A percentile compares a stretch with the other conserved stretches of the same genome.
phyloP scores from a whole-genome alignment of 2,113 vertebrate species.

The Diphyllodes magnificus region DNA sequence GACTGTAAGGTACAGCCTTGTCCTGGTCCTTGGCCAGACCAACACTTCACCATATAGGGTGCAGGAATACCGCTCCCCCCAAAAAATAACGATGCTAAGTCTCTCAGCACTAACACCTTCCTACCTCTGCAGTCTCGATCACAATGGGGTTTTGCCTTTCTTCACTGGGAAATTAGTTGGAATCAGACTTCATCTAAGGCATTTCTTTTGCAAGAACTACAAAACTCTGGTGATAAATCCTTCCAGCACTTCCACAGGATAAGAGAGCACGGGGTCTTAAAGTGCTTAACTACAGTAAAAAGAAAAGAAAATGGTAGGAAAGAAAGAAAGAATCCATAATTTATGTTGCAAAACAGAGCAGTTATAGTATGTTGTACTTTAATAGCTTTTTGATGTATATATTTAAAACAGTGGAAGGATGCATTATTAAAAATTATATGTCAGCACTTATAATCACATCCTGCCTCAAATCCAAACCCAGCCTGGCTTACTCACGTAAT shows the following conservation, averaged over 20 bases:
- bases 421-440: neutral
- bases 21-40: neutral
- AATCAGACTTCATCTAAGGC: neutral
- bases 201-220: neutral
- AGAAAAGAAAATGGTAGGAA: neutral
- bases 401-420: constrained; percentile 31
- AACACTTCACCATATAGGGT: accelerated
- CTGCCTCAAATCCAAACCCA: constrained; percentile 1
- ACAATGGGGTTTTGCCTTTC: neutral
- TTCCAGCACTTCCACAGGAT: neutral
- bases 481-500: neutral
- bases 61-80: neutral
- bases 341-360: constrained; percentile 29
- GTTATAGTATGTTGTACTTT: neutral
- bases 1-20: neutral
- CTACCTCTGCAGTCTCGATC: neutral
- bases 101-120: neutral
- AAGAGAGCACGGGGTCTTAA: neutral
- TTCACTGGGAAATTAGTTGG: neutral
- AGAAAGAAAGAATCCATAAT: neutral
- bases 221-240: neutral
- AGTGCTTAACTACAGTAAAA: constrained; percentile 38
- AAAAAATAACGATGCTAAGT: neutral
- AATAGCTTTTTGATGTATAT: neutral
- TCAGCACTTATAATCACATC: neutral